phyloP scores from a whole-genome alignment of 2,888 invertebrate species.

The Clivina fossor region DNA sequence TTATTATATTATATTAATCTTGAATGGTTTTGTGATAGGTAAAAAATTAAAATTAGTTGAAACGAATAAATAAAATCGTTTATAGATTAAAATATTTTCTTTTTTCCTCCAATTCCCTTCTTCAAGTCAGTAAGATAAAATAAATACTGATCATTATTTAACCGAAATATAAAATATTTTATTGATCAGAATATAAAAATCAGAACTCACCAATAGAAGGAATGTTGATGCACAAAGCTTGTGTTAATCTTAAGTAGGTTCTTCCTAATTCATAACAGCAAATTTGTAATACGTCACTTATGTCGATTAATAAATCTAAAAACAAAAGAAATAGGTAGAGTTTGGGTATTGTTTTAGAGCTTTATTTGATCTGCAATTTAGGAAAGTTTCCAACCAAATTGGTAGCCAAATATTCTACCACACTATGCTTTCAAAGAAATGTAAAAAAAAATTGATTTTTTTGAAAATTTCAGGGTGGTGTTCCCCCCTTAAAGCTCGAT shows the following conservation, averaged over 20 bases:
- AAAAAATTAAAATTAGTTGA: slow-evolving; percentile 10
- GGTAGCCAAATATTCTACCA: too few relatives aligned
- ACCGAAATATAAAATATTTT: too few relatives aligned
- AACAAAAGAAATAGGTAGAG: slow-evolving; percentile 43
- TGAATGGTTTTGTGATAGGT: slow-evolving; percentile 14
- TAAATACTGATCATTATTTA: too few relatives aligned
- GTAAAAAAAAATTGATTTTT: too few relatives aligned
- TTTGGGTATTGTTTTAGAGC: too few relatives aligned
- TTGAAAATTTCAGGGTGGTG: too few relatives aligned
- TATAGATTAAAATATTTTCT: slow-evolving; percentile 3
- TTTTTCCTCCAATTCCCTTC: background rate
- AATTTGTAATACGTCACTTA: slow-evolving; percentile 95
- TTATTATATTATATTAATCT: too few relatives aligned
- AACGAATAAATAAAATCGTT: slow-evolving; percentile 9
- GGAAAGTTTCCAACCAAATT: too few relatives aligned
- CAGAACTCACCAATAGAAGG: slow-evolving; percentile 82
- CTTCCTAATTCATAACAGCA: slow-evolving; percentile 95
- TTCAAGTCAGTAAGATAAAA: too few relatives aligned
- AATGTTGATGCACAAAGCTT: slow-evolving; percentile 86
- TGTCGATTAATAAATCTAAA: slow-evolving; percentile 90
- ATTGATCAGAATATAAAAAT: slow-evolving; percentile 2
- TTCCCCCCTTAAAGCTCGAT: too few relatives aligned
- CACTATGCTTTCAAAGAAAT: too few relatives aligned
- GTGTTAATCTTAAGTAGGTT: slow-evolving; percentile 85
- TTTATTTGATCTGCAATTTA: too few relatives aligned